A percentile compares a stretch with the other conserved stretches of the same genome.
Evolutionary conservation across 2,888 invertebrate species (phyloP).

Genomic region (Eupithecia insigniata): DNA sequence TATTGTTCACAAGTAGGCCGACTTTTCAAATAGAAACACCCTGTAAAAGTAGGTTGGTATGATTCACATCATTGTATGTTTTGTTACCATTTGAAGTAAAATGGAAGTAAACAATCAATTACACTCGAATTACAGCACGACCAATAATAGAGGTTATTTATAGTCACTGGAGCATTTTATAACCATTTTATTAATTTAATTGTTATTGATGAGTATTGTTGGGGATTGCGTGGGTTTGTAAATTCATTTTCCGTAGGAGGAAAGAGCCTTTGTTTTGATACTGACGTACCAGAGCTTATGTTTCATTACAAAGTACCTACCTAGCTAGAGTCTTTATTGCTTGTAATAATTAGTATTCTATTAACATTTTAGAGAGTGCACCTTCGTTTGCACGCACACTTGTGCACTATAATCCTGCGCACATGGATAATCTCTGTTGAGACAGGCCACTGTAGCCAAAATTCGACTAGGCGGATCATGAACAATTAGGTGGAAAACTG

Average conservation of each 20-base stretch:
- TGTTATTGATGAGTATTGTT: conserved; percentile 73
- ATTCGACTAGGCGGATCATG: too few relatives aligned
- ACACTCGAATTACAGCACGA: conserved; percentile 74
- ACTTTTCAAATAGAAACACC: conserved; percentile 41
- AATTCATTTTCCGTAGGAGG: conserved; percentile 60
- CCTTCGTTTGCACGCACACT: background rate
- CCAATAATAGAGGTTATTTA: conserved; percentile 79
- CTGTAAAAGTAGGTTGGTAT: conserved; percentile 55
- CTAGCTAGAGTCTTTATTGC: background rate
- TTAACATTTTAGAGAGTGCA: background rate
- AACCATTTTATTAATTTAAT: conserved; percentile 80
- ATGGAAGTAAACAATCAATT: conserved; percentile 81
- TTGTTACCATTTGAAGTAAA: conserved; percentile 77
- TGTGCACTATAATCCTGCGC: background rate
- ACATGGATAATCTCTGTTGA: too few relatives aligned
- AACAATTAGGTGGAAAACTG: too few relatives aligned
- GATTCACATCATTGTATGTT: conserved; percentile 78
- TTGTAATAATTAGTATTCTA: background rate
- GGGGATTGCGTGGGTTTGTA: conserved; percentile 66
- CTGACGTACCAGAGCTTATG: conserved; percentile 19
- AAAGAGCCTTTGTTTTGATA: conserved; percentile 58
- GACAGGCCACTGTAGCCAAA: too few relatives aligned
- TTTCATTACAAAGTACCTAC: background rate
- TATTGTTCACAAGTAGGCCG: conserved; percentile 9
- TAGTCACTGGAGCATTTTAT: conserved; percentile 77